Base-by-base conservation (phyloP, 2,888 invertebrate genomes). In the Acanthosepion esculentum region DNA sequence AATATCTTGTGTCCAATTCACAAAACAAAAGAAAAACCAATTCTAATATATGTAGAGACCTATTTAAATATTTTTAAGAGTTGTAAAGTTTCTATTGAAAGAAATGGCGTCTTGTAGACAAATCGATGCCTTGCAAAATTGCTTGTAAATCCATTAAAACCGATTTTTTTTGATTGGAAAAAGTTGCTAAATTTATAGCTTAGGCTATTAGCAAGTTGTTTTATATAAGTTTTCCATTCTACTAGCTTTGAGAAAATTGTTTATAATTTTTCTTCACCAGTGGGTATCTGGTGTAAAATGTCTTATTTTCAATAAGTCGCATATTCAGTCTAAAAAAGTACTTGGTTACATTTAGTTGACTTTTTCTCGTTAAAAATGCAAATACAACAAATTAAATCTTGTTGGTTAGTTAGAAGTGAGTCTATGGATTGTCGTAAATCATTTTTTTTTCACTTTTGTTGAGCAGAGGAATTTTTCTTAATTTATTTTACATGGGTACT, bases 401-500 rank as follows among this genome's bases (percentile, higher is more conserved):
- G 5, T 78, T 78, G 78, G 78, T 78, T 78, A n/a, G 78, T 78
- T 78, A 78, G n/a, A 78, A 15, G 7, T 15, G n/a, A 78, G 78
- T 78, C 20, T 78, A n/a, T 0, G 15, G 78, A 78, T 78, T 1
- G 15, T 12, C 78, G 20, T 78, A 78, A 78, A 78, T 78, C n/a
- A 78, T n/a, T 78, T 78, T n/a, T 41, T 92, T 50, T 92, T 29
- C 48, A 10, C 12, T 48, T 48, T 48, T 50, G 12, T 41, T 12
- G 48, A 12, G 20, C 33, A 50, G 93, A 12, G 15, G 20, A 92
- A 53, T 92, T 92, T 92, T 92, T 92, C 48, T 92, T 48, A 92
- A 92, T 92, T 92, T 92, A 92, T 48, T 92, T 92, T 92, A n/a
- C 18, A 53, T 92, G 29, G 48, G 48, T 53, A 33, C 48, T 33